Conservation (phyloP, 2,888 invertebrate genomes). For the Drosophila parthenogenetica region DNA sequence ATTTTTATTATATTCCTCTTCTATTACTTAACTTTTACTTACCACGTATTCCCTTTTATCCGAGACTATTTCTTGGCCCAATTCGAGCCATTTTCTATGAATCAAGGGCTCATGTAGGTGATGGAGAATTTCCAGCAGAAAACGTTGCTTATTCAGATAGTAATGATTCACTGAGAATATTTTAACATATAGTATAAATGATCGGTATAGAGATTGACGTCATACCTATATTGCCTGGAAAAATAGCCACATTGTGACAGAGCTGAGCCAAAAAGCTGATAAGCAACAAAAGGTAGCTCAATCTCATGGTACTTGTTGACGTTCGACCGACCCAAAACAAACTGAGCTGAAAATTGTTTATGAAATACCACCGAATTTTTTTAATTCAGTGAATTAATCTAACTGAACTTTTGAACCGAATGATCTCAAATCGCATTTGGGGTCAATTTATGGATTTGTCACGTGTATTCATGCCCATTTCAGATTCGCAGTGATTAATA, state of each 20-base stretch:
- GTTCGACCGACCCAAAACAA: conserved; percentile 8
- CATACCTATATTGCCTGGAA: conserved; percentile 46
- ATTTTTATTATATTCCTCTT: background rate
- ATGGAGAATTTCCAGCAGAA: conserved; percentile 63
- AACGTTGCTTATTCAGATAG: conserved; percentile 63
- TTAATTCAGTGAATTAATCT: conserved; percentile 20
- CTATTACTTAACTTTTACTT: background rate
- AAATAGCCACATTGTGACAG: conserved; percentile 10
- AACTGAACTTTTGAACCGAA: conserved; percentile 10
- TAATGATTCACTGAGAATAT: conserved; percentile 55
- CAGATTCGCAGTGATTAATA: background rate
- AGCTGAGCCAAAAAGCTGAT: conserved; percentile 10
- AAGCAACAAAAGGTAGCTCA: conserved; percentile 28
- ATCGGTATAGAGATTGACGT: background rate
- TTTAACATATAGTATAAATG: background rate
- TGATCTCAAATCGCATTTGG: conserved; percentile 3
- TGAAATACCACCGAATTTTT: background rate
- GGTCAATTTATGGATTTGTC: background rate
- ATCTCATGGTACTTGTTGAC: conserved; percentile 54
- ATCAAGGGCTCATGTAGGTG: conserved; percentile 57
- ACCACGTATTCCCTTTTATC: conserved; percentile 62
- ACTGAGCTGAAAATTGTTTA: conserved; percentile 33
- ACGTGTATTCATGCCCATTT: background rate
- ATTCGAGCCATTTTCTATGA: conserved; percentile 47
- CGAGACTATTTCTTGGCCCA: conserved; percentile 49